Conservation (phyloP, 2,888 invertebrate species). For the Drosophila siamana region DNA sequence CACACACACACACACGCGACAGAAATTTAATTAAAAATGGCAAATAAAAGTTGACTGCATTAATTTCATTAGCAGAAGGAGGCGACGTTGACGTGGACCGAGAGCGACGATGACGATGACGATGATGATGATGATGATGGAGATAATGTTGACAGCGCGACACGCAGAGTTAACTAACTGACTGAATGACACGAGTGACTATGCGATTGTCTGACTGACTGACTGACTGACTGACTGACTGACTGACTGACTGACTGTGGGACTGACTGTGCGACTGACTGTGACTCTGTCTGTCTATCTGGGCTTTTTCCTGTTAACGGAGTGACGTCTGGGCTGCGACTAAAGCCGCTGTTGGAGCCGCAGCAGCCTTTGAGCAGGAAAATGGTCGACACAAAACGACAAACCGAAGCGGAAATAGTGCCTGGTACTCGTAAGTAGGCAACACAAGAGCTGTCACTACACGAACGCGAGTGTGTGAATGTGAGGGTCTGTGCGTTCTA, state of each 20-base stretch:
- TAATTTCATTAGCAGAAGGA: constrained; percentile 69
- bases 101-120: constrained; percentile 27
- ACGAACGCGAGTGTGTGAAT: not conserved
- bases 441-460: constrained; percentile 29
- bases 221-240: constrained; percentile 19
- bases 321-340: constrained; percentile 67
- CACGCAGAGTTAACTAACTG: constrained; percentile 20
- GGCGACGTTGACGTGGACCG: constrained; percentile 37
- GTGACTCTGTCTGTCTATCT: constrained; percentile 24
- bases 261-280: constrained; percentile 21
- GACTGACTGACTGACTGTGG: constrained; percentile 26
- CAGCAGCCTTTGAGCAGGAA: constrained; percentile 57
- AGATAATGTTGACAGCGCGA: constrained; percentile 26
- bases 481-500: constrained; percentile 18
- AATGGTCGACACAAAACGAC: constrained; percentile 57
- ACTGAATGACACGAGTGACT: constrained; percentile 19
- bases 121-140: constrained; percentile 29
- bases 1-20: constrained; percentile 14
- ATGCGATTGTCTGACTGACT: constrained; percentile 21
- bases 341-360: constrained; percentile 62
- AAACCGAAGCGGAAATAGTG: constrained; percentile 79
- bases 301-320: constrained; percentile 50
- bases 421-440: constrained; percentile 72
- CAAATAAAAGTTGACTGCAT: constrained; percentile 77
- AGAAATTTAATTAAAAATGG: constrained; percentile 77